Evolutionary conservation across 2,113 vertebrate genomes (phyloP), one percentile per base, ranked within the genome.

Genomic region (Chaetura pelagica): DNA sequence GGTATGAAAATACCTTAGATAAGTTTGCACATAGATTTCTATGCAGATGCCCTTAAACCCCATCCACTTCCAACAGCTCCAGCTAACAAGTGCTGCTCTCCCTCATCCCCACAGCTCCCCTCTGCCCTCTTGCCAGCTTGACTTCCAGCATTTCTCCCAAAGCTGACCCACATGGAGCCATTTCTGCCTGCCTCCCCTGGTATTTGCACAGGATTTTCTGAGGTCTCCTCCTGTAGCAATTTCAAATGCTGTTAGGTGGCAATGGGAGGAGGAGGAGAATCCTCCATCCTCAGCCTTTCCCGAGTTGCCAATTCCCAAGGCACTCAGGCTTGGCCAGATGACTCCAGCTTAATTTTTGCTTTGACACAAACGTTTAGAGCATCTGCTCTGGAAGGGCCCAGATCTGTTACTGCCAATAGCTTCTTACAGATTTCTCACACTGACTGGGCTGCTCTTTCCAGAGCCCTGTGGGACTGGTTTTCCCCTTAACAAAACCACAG

Each of bases 381-480:
- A 1, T 77, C 80, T 89, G 87, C 71, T 75, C 59, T 90, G 88
- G 85, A 83, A 85, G 32, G 32, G 75, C 54, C 16, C 81, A 32
- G 38, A 38, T 75, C 85, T 72, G 38, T 55, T 82, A 59, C 16
- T 92, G 85, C 85, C 82, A 92, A 51, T 35, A 90, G 48, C 66
- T 75, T 82, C 84, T 67, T 34, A 42, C 54, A 87, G 71, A 75
- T 90, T 75, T 82, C 91, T 87, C 79, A 51, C 34, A 32, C 19
- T 48, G 48, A 52, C 52, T 30, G 17, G 63, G 71, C 17, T 94
- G 88, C 91, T 85, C 74, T 95, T 87, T 78, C 78, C 66, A 68
- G 62, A 42, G 29, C 49, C 32, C 87, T 8, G 4, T 40, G 54
- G 55, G 64, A 76, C 29, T 38, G 20, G 1, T 81, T 80, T 77